phyloP scores from a whole-genome alignment of 2,113 vertebrate species.

The Reinhardtius hippoglossoides region DNA sequence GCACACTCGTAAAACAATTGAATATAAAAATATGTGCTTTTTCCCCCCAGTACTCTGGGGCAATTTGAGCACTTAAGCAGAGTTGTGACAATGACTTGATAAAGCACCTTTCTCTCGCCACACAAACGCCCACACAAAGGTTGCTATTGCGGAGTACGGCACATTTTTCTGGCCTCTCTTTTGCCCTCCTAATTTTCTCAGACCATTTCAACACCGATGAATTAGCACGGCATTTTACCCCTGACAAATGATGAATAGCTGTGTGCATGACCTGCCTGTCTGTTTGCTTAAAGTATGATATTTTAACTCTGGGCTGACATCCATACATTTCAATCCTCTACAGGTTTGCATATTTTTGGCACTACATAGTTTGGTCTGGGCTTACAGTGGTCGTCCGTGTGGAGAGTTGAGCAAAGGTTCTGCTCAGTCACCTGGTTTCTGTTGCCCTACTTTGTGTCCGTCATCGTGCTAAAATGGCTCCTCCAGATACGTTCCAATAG shows the following conservation, averaged over 20 bases:
- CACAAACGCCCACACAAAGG: background rate
- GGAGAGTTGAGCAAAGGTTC: conserved; percentile 44
- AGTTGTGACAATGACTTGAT: conserved; percentile 32
- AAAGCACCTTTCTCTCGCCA: conserved; percentile 5
- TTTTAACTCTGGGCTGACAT: conserved; percentile 22
- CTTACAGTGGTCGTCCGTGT: conserved; percentile 6
- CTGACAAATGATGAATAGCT: conserved; percentile 33
- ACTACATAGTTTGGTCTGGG: conserved; percentile 29
- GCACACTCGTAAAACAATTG: conserved; percentile 55
- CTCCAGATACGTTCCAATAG: conserved; percentile 26
- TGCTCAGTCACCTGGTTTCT: conserved; percentile 49
- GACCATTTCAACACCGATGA: conserved; percentile 7
- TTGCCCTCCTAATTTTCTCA: conserved; percentile 19
- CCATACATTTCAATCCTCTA: conserved; percentile 34
- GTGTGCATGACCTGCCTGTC: conserved; percentile 25
- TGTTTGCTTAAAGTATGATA: conserved; percentile 28
- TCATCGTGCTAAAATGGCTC: conserved; percentile 41
- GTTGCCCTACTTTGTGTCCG: conserved; percentile 47
- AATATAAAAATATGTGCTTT: conserved; percentile 43
- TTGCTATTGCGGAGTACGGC: background rate
- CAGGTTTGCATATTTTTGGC: conserved; percentile 43
- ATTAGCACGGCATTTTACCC: conserved; percentile 13
- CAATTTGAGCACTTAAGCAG: conserved; percentile 24
- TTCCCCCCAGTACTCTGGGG: conserved; percentile 23
- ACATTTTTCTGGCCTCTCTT: conserved; percentile 13